These are phyloP conservation scores for Mormyrus lacerda DNA, from an alignment of 2,113 vertebrate genomes.

Conservation along the genomic window DNA sequence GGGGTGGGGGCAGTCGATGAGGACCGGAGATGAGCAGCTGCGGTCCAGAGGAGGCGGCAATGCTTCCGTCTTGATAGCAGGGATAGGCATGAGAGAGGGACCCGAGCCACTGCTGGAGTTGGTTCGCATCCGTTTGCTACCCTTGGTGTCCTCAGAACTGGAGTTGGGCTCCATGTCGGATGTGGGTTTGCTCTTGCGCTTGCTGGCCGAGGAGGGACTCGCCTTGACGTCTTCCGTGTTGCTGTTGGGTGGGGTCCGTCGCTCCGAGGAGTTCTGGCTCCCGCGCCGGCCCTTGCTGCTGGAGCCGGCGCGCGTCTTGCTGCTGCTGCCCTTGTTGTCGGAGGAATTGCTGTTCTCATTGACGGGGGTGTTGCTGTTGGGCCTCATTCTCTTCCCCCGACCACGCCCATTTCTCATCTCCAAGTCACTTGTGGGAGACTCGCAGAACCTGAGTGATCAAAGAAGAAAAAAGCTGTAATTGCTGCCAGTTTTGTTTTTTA, in stretches of 20 bases:
- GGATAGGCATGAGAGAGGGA: constrained; percentile 50
- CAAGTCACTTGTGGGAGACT: constrained; percentile 95
- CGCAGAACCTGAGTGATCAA: constrained; percentile 77
- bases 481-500: neutral
- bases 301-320: constrained; percentile 85
- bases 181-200: constrained; percentile 88
- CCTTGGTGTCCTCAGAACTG: constrained; percentile 97
- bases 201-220: constrained; percentile 84
- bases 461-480: neutral
- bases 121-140: constrained; percentile 93
- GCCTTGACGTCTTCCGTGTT: constrained; percentile 86
- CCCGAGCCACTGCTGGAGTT: constrained; percentile 69
- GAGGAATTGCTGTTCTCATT: constrained; percentile 76
- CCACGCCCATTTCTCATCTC: constrained; percentile 96
- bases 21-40: constrained; percentile 87
- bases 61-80: constrained; percentile 75
- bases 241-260: constrained; percentile 76
- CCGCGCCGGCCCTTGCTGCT: constrained; percentile 92
- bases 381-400: constrained; percentile 88
- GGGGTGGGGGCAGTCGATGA: constrained; percentile 96
- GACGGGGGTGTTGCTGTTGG: constrained; percentile 87
- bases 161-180: constrained; percentile 98
- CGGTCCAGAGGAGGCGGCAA: constrained; percentile 72
- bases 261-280: constrained; percentile 91
- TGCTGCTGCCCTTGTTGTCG: constrained; percentile 83